Evolutionary conservation across 1,140 invertebrate genomes (phyloP).

Genomic region (Nixonia krombeini): DNA sequence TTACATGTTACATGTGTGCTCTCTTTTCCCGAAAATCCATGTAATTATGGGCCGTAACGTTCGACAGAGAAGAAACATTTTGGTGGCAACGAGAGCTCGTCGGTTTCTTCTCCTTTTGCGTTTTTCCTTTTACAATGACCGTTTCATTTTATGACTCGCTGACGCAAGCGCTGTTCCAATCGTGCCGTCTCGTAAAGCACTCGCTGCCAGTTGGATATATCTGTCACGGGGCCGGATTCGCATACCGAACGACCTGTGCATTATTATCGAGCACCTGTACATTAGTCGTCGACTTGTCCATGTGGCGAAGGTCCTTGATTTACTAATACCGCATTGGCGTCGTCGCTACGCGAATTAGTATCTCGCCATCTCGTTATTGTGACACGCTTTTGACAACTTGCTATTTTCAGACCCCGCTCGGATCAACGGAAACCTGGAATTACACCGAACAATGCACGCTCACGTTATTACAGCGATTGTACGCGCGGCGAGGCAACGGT

Average conservation of each 20-base stretch:
- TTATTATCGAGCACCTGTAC: slow-evolving; percentile 37
- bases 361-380: too few species aligned
- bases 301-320: slow-evolving; percentile 25
- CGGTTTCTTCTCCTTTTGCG: background rate
- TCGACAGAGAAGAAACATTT: too few species aligned
- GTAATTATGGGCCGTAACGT: too few species aligned
- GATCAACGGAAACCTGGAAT: too few species aligned
- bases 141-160: slow-evolving; percentile 26
- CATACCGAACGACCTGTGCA: slow-evolving; percentile 23
- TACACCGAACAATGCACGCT: too few species aligned
- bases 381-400: too few species aligned
- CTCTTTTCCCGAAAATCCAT: too few species aligned
- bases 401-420: too few species aligned
- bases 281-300: slow-evolving; percentile 28
- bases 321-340: slow-evolving; percentile 10
- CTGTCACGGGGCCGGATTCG: slow-evolving; percentile 32
- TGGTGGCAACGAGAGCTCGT: background rate
- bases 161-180: slow-evolving; percentile 19
- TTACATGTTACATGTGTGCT: too few species aligned
- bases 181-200: slow-evolving; percentile 20
- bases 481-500: too few species aligned
- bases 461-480: too few species aligned
- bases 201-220: slow-evolving; percentile 30
- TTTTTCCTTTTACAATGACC: slow-evolving; percentile 10
- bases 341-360: too few species aligned